phyloP scores from a whole-genome alignment of 2,888 invertebrate species.

The Nemotelus nigrinus region DNA sequence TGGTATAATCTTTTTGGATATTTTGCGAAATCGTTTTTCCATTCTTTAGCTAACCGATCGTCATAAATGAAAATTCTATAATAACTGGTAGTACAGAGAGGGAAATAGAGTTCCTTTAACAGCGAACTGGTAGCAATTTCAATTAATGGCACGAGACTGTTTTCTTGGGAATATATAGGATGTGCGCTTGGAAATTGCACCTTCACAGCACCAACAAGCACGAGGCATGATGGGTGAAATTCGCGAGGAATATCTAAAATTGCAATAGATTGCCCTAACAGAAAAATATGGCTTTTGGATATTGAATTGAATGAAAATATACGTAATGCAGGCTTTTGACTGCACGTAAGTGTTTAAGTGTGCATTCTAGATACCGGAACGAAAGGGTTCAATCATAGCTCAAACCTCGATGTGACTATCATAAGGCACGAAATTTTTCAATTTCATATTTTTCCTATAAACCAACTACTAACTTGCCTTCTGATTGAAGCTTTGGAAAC shows the following conservation, averaged over 20 bases:
- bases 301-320: not conserved
- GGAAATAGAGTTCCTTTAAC: not conserved
- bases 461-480: not conserved
- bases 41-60: not conserved
- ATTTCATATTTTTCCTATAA: conserved; percentile 4
- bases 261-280: conserved; percentile 13
- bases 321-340: no score
- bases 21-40: conserved; percentile 29
- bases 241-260: conserved; percentile 2
- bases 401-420: conserved; percentile 8
- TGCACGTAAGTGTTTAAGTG: no score
- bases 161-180: conserved; percentile 9
- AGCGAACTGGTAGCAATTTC: conserved; percentile 35
- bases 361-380: not conserved
- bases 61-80: conserved; percentile 23
- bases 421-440: conserved; percentile 40
- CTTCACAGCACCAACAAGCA: not conserved
- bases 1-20: not conserved
- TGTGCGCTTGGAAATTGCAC: conserved; percentile 10
- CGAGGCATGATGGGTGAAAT: not conserved
- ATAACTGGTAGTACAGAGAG: conserved; percentile 1
- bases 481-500: not conserved
- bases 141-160: conserved; percentile 44
- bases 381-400: conserved; percentile 11
- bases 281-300: not conserved